These are phyloP conservation scores for Steromphala cineraria DNA, from an alignment of 2,888 invertebrate genomes.

Conservation along the genomic window DNA sequence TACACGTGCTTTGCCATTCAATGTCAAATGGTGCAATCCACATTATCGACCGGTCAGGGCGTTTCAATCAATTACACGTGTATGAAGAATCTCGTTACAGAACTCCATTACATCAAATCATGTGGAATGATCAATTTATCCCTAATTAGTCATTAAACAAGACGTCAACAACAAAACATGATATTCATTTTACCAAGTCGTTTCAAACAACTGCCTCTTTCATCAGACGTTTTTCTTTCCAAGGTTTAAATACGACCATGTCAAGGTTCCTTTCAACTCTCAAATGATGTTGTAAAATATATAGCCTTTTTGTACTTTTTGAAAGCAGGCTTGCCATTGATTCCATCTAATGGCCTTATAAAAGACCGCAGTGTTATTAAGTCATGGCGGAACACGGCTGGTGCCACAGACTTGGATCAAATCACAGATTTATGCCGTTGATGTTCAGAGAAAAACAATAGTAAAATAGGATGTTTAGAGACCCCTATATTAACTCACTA, in stretches of 20 bases:
- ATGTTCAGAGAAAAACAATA: not conserved
- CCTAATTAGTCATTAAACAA: conserved; percentile 1
- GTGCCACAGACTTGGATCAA: not conserved
- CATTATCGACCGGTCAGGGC: no score
- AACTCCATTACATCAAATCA: not conserved
- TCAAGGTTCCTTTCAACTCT: not conserved
- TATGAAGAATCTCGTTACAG: not conserved
- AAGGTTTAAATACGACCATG: not conserved
- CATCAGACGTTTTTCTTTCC: not conserved
- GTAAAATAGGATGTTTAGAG: no score
- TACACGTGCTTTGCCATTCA: no score
- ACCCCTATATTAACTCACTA: not conserved
- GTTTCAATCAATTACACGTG: no score
- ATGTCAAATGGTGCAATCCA: no score
- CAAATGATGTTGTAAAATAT: not conserved
- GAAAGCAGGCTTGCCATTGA: not conserved
- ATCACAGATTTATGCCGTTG: not conserved
- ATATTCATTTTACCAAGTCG: not conserved
- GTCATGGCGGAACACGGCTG: not conserved
- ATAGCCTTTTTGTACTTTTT: not conserved
- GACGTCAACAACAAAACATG: not conserved
- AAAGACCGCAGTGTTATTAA: not conserved
- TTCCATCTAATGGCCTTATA: not conserved
- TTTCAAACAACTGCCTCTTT: not conserved
- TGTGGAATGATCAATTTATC: not conserved